Evolutionary conservation across 1,140 invertebrate genomes (phyloP).

Genomic region (Pachyrhynchus sulphureomaculatus): DNA sequence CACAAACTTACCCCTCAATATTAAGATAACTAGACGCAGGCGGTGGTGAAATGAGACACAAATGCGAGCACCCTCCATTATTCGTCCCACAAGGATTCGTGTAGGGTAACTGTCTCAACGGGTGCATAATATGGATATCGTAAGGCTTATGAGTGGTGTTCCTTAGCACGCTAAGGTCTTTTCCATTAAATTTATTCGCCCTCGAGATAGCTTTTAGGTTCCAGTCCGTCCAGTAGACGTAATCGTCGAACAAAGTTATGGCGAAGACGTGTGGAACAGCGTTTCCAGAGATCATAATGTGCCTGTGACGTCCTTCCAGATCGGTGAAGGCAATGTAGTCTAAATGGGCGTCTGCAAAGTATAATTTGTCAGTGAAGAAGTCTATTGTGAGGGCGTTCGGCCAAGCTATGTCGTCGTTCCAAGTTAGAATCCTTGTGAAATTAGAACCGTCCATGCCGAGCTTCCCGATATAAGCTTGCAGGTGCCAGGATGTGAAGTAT

Average conservation of each 20-base stretch:
- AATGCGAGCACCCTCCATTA: conserved; percentile 96
- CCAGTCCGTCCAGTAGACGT: conserved; percentile 98
- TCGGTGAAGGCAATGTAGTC: conserved; percentile 96
- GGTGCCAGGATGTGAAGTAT: conserved; percentile 95
- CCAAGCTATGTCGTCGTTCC: conserved; percentile 95
- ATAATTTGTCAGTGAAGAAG: conserved; percentile 91
- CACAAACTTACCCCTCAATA: conserved; percentile 59
- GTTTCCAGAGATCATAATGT: conserved; percentile 76
- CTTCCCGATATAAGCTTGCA: conserved; percentile 96
- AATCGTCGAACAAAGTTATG: conserved; percentile 90
- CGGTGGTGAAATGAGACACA: conserved; percentile 89
- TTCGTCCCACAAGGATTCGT: conserved; percentile 88
- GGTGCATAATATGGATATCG: conserved; percentile 89
- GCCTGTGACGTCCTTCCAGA: conserved; percentile 83
- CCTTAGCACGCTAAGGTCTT: conserved; percentile 72
- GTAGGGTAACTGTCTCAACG: conserved; percentile 78
- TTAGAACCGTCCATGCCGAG: conserved; percentile 96
- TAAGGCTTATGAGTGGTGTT: conserved; percentile 95
- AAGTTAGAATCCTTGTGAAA: conserved; percentile 84
- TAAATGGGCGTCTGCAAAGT: conserved; percentile 97
- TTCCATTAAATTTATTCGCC: conserved; percentile 87
- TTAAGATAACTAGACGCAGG: conserved; percentile 72
- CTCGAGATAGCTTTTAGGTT: conserved; percentile 85
- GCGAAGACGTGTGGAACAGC: conserved; percentile 94
- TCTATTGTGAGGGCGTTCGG: conserved; percentile 97